Conservation (phyloP, 2,797 vertebrate genomes). For the Lemur catta region DNA sequence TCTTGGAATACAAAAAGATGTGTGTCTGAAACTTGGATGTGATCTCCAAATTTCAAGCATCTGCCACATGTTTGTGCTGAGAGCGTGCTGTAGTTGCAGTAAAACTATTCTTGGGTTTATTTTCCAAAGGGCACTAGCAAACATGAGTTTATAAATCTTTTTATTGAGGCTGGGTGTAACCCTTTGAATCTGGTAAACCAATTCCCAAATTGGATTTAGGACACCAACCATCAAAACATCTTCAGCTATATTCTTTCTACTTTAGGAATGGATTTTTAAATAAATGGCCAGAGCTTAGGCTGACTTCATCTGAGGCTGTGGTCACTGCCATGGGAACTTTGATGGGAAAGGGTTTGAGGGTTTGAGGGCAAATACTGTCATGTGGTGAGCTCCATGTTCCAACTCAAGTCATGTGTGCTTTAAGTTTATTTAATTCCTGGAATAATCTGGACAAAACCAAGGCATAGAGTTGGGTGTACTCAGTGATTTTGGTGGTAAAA, state of each 20-base stretch:
- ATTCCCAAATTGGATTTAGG: not conserved
- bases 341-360: not conserved
- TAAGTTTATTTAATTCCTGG: not conserved
- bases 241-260: not conserved
- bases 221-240: not conserved
- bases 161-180: not conserved
- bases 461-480: not conserved
- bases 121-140: slow-evolving; percentile 43
- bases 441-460: not conserved
- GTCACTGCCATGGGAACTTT: not conserved
- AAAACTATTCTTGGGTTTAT: slow-evolving; percentile 22
- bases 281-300: not conserved
- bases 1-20: slow-evolving; percentile 48
- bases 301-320: not conserved
- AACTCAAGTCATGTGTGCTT: not conserved
- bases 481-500: not conserved
- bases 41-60: slow-evolving; percentile 37
- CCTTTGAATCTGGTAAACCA: not conserved
- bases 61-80: slow-evolving; percentile 46
- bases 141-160: slow-evolving; percentile 25
- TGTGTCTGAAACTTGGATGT: slow-evolving; percentile 37
- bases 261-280: not conserved
- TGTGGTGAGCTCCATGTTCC: not conserved
- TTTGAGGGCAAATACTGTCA: not conserved
- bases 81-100: not conserved